Evolutionary conservation across 2,888 invertebrate species (phyloP).

Genomic region (Ornithoptera alexandrae): DNA sequence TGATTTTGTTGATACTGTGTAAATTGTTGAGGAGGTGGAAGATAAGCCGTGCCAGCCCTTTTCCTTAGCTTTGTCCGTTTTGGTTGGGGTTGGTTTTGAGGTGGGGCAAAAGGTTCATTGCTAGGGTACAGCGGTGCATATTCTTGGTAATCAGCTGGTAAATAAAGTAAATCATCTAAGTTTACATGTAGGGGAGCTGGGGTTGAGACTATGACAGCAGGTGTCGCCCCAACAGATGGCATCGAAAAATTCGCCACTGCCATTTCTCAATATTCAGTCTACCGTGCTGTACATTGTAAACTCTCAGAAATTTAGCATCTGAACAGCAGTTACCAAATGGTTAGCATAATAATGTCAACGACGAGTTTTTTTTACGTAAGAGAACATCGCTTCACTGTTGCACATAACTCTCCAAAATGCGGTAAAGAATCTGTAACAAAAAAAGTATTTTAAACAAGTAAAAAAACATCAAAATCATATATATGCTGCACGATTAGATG

Average conservation of each 20-base stretch:
- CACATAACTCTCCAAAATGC: slow-evolving; percentile 48
- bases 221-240: slow-evolving; percentile 58
- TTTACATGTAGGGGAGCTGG: slow-evolving; percentile 58
- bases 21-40: slow-evolving; percentile 70
- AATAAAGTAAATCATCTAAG: slow-evolving; percentile 69
- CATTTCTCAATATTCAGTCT: slow-evolving; percentile 63
- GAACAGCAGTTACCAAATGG: slow-evolving; percentile 50
- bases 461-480: not conserved
- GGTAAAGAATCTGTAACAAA: slow-evolving; percentile 64
- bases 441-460: slow-evolving; percentile 29
- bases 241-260: slow-evolving; percentile 72
- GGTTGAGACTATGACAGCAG: slow-evolving; percentile 55
- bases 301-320: slow-evolving; percentile 33
- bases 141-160: slow-evolving; percentile 58
- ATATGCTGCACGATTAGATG: not conserved
- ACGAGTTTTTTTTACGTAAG: slow-evolving; percentile 51
- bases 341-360: slow-evolving; percentile 59
- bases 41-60: slow-evolving; percentile 70
- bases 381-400: slow-evolving; percentile 58
- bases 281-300: slow-evolving; percentile 62
- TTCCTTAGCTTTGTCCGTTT: slow-evolving; percentile 66
- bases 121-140: slow-evolving; percentile 48
- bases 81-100: slow-evolving; percentile 47
- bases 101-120: slow-evolving; percentile 57
- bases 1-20: slow-evolving; percentile 63